Evolutionary conservation across 2,797 vertebrate species (phyloP).

Genomic region (Notolepis coatsorum): DNA sequence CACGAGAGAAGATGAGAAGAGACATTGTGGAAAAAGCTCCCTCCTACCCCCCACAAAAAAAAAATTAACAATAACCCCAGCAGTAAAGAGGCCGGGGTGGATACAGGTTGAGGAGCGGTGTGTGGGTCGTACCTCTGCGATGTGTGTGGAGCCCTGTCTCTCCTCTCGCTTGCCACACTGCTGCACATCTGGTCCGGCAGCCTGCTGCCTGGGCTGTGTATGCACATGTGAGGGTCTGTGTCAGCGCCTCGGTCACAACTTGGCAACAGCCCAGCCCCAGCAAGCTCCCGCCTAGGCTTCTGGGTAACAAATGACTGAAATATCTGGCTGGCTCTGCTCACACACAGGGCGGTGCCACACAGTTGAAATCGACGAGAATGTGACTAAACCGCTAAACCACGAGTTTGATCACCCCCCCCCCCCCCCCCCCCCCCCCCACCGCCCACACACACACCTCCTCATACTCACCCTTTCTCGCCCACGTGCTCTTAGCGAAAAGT

Average conservation of each 20-base stretch:
- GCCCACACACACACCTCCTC: too few species aligned
- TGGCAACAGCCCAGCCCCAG: constrained; percentile 43
- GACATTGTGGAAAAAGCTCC: too few species aligned
- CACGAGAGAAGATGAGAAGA: too few species aligned
- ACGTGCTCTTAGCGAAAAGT: neutral
- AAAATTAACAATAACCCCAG: too few species aligned
- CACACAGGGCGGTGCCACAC: constrained; percentile 58
- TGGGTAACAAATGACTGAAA: constrained; percentile 67
- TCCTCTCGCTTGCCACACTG: constrained; percentile 62
- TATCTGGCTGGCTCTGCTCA: constrained; percentile 64
- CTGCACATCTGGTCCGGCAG: constrained; percentile 83
- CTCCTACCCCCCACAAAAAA: too few species aligned
- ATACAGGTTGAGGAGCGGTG: neutral
- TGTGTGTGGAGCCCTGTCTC: constrained; percentile 25
- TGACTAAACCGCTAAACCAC: constrained; percentile 61
- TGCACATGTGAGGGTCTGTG: constrained; percentile 60
- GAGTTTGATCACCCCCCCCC: too few species aligned
- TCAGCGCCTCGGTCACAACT: constrained; percentile 71
- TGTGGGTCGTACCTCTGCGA: constrained; percentile 45
- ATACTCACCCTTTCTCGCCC: neutral
- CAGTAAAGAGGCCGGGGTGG: too few species aligned
- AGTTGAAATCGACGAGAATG: constrained; percentile 48
- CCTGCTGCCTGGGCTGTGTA: constrained; percentile 63
- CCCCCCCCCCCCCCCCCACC: too few species aligned
- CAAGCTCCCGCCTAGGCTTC: constrained; percentile 47